phyloP scores from a whole-genome alignment of 1,140 invertebrate genomes.

The Oncopeltus fasciatus region DNA sequence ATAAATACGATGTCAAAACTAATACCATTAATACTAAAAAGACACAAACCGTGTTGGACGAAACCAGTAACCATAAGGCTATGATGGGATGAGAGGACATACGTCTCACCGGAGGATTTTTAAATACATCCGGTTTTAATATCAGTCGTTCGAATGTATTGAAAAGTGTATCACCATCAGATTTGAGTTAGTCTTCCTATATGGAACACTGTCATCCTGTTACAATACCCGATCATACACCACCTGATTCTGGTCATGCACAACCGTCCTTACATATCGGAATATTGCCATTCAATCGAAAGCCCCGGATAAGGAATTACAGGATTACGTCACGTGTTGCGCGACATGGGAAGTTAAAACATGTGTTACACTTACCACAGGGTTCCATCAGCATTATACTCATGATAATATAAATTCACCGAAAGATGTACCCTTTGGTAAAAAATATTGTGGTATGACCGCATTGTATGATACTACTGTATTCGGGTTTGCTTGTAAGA shows the following conservation, averaged over 20 bases:
- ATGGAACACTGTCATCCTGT: background rate
- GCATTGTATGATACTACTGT: background rate
- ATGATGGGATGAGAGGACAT: background rate
- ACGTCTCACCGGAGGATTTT: too few relatives aligned
- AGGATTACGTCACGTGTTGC: background rate
- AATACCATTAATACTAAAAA: background rate
- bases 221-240: constrained; percentile 2
- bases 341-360: background rate
- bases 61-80: background rate
- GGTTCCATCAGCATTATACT: background rate
- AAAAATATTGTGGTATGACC: background rate
- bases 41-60: background rate
- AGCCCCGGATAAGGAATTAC: background rate
- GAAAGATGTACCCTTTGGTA: background rate
- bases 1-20: constrained; percentile 1
- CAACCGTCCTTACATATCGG: constrained; percentile 3
- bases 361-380: background rate
- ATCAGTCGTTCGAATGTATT: background rate
- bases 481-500: too few relatives aligned
- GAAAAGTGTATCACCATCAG: background rate
- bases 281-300: background rate
- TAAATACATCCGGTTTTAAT: background rate
- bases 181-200: background rate
- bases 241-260: background rate
- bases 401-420: background rate